Evolutionary conservation across 2,113 vertebrate genomes (phyloP), one percentile per base, ranked within the genome.

Genomic region (Gobio gobio): DNA sequence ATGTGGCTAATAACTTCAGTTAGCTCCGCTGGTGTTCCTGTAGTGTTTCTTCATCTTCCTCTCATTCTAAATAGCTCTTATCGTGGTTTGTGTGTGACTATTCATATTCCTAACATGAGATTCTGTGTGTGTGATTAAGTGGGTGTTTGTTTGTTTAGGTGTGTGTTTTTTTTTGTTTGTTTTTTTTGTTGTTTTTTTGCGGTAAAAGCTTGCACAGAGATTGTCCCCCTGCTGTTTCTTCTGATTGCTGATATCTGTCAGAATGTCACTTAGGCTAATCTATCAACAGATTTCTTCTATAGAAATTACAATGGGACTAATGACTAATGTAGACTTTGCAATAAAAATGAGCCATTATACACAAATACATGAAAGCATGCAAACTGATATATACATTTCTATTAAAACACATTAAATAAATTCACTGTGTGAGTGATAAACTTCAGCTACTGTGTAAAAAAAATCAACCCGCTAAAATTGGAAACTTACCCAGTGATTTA

Each of bases 221-320:
- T 9, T 0, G 5, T 24, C 54, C 45, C 47, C 26, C 79, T 33
- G 16, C 61, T 58, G 78, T 64, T 43, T 24, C 14, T 13, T 64
- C 13, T 81, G 9, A 81, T 81, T 33, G 61, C 45, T 68, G 43
- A 81, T 49, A 66, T 81, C 8, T 63, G 56, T 79, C 36, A 79
- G 22, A 79, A n/a, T 79, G 56, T 79, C 56, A 78, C n/a, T 58
- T 58, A 40, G 40, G 40, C 40, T 7, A 77, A 4, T 13, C 10
- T 59, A 43, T 59, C 56, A 26, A 22, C 58, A 63, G 54, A 79
- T 63, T 3, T 45, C 26, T 36, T 40, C 40, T 56, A 36, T 7
- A 2, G 29, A 40, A 13, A 63, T 63, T 63, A 63, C 3, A 45
- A 9, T 45, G 54, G 74, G n/a, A 54, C n/a, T 20, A 33, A 43